A percentile compares a stretch with the other conserved stretches of the same genome.
phyloP scores from a whole-genome alignment of 2,888 invertebrate genomes.

The Ornithoptera priamus region DNA sequence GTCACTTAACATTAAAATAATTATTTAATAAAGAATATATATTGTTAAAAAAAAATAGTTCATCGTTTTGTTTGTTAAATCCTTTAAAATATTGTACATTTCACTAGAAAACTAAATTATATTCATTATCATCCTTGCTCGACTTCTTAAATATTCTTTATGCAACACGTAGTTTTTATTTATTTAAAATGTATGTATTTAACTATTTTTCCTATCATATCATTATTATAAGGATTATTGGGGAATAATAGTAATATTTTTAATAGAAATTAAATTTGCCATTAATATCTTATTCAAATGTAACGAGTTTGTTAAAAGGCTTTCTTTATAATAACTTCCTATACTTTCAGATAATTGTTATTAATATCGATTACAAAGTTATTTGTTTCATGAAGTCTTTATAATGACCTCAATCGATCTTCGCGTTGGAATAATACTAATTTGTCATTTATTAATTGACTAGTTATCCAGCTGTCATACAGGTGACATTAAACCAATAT shows the following conservation, averaged over 20 bases:
- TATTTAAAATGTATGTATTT: no score
- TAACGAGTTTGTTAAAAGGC: no score
- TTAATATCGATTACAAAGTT: neutral
- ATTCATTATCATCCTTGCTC: neutral
- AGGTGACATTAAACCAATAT: constrained; percentile 1
- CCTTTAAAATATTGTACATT: neutral
- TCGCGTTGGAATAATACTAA: neutral
- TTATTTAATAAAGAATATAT: neutral
- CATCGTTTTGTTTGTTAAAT: neutral
- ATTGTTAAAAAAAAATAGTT: neutral
- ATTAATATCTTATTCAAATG: no score
- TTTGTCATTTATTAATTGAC: constrained; percentile 9
- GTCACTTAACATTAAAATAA: neutral
- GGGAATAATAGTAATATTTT: no score
- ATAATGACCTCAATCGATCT: constrained; percentile 2
- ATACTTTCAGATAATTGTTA: neutral
- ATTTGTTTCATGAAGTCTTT: constrained; percentile 3
- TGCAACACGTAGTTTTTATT: no score
- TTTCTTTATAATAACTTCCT: neutral
- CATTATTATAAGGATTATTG: no score
- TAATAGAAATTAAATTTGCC: no score
- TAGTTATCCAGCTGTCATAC: neutral
- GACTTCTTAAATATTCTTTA: no score
- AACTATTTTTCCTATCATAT: no score
- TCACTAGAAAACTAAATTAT: neutral